Conservation (phyloP, 1,140 invertebrate species). For the Dendroctonus valens region DNA sequence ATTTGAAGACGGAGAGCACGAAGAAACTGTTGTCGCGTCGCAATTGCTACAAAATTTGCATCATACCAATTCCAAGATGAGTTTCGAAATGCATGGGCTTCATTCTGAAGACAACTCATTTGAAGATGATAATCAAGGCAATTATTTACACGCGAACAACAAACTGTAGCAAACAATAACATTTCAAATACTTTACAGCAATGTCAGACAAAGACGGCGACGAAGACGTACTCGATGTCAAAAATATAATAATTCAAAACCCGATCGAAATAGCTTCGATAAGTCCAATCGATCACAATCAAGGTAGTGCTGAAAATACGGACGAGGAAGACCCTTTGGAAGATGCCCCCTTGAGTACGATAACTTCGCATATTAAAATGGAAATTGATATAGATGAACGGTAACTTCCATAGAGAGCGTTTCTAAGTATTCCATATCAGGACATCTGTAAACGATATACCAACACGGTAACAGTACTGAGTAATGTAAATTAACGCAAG, state of each 20-base stretch:
- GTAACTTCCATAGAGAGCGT: conserved; percentile 5
- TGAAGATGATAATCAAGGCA: no score
- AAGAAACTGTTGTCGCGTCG: neutral
- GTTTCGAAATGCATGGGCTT: neutral
- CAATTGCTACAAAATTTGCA: conserved; percentile 2
- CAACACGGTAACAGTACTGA: no score
- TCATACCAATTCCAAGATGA: conserved; percentile 3
- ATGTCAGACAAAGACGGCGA: neutral
- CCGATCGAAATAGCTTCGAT: neutral
- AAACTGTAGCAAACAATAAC: no score
- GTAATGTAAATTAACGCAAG: no score
- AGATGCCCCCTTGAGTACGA: neutral
- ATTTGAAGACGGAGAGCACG: conserved; percentile 2
- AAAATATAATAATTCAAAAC: no score
- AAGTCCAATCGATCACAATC: neutral
- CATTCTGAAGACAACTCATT: neutral
- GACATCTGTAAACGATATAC: no score
- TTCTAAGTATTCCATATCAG: no score
- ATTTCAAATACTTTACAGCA: no score
- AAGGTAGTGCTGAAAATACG: neutral
- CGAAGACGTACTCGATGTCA: neutral
- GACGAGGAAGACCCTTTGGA: conserved; percentile 11
- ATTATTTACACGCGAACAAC: no score
- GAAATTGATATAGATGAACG: conserved; percentile 24
- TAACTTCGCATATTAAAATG: conserved; percentile 16